phyloP scores from a whole-genome alignment of 2,797 vertebrate genomes.

The Halcyon badia region DNA sequence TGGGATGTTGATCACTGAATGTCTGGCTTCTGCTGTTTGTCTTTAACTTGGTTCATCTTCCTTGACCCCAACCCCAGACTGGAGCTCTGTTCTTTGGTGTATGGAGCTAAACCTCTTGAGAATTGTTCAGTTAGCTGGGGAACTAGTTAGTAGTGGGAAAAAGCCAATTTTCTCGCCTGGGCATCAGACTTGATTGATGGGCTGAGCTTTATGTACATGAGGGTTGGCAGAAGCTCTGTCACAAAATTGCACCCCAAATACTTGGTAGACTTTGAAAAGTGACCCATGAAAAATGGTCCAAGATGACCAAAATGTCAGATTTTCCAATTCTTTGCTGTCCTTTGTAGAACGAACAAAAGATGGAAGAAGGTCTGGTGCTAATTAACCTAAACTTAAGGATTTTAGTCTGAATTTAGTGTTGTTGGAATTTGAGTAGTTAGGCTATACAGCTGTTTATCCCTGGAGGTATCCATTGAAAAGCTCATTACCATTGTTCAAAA shows the following conservation, averaged over 20 bases:
- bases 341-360: not conserved
- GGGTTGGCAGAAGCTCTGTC: conserved; percentile 15
- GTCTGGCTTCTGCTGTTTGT: not conserved
- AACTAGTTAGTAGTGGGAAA: not conserved
- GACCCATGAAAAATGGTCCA: not conserved
- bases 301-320: not conserved
- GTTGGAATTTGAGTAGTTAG: conserved; percentile 9
- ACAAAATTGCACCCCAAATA: not conserved
- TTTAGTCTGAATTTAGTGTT: conserved; percentile 1
- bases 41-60: not conserved
- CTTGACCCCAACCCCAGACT: not conserved
- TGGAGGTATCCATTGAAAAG: conserved; percentile 48
- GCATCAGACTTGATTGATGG: not conserved
- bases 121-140: not conserved
- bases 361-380: conserved; percentile 16
- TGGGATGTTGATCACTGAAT: not conserved
- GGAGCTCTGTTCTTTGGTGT: not conserved
- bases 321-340: not conserved
- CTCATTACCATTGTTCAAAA: conserved; percentile 50
- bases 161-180: not conserved
- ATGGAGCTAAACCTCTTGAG: not conserved
- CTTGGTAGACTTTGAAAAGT: not conserved
- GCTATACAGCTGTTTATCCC: conserved; percentile 49
- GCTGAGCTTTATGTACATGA: not conserved
- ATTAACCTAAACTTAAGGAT: conserved; percentile 50